Evolutionary conservation across 37 sponge, comb jelly and placozoan genomes (phyloP), one percentile per base, ranked within the genome.

Genomic region (Aphrocallistes beatrix): DNA sequence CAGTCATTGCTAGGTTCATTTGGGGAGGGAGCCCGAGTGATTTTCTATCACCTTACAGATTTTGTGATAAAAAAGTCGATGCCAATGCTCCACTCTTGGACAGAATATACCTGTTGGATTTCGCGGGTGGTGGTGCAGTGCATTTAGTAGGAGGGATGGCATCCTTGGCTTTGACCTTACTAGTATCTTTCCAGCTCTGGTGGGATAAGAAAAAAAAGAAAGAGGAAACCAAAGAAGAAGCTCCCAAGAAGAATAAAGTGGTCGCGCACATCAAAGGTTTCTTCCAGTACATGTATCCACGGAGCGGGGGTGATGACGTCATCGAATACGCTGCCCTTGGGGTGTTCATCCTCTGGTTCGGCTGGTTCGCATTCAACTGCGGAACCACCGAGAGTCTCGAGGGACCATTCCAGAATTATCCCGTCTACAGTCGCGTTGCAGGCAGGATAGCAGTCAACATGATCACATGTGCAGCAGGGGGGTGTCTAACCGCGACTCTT

Each of bases 311-410:
- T 0, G 87, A 86, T 34, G 86, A 85, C 37, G 85, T 84, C 84
- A 88, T 91, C n/a, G 91, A 89, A 81, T 48, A 86, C 1, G 88
- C 91, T 36, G 91, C 91, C 13, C 81, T 88, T 3, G 91, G 91
- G 30, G 91, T 91, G 37, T 75, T 91, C 37, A 91, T 91, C 23
- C 89, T 91, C 45, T 91, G 91, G 91, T 88, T 88, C 38, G 84
- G 87, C 3, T 91, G 89, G 89, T 89, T 91, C 84, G 91, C 91
- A 6, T 91, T 91, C 87, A 91, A 91, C 82, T 91, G 91, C 82
- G 91, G 91, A 21, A 83, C 91, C 8, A 91, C 91, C 13, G 87
- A 89, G 81, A 91, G 89, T 36, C 37, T 91, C 9, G 81, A 85
- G 23, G 83, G 90, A 86, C 38, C 83, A 84, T 39, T 39, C 19